Evolutionary conservation across 37 sponge, comb jelly and placozoan genomes (phyloP), one percentile per base, ranked within the genome.

Genomic region (Mnemiopsis leidyi): DNA sequence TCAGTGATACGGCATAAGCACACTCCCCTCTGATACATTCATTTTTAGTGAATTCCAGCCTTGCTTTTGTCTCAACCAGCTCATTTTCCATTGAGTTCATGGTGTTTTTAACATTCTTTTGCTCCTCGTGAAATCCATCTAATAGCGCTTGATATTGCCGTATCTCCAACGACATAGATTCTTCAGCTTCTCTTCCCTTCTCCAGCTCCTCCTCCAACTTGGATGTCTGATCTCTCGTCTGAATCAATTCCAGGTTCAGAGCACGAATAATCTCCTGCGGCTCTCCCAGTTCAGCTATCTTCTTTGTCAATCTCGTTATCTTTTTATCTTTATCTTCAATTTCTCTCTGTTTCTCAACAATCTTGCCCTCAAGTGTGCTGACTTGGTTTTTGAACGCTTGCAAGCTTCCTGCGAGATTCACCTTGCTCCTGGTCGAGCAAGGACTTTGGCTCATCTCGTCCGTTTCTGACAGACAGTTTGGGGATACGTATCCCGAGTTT

Each of bases 241-340:
- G n/a, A 7, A 23, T 71, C 3, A 71, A 28, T 25, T 71, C 75
- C 75, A n/a, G 25, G 5, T n/a, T 71, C 21, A 71, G 75, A 28
- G 75, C 75, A 29, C 75, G 30, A 23, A 71, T 71, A n/a, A 71
- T 71, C n/a, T 71, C 75, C n/a, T 71, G 30, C 5, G 75, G 30
- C n/a, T n/a, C 30, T 29, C 30, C 30, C 7, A 7, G 30, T 5
- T 71, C 75, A n/a, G 5, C n/a, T 5, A 71, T 28, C 75, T 71
- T 71, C 21, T 28, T 71, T 28, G 25, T 71, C 75, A 71, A 28
- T 71, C 30, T 71, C 75, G 2, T 71, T 7, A 71, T 71, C 7
- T 3, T n/a, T 25, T 5, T 29, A 28, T 71, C 75, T 25, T 28
- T 71, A 7, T 28, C 30, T 2, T 5, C 75, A 5, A 71, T 29